A percentile compares a stretch with the other conserved stretches of the same genome.
These are phyloP conservation scores for Macroramphosus scolopax DNA, from an alignment of 2,797 vertebrate genomes.

Conservation along the genomic window DNA sequence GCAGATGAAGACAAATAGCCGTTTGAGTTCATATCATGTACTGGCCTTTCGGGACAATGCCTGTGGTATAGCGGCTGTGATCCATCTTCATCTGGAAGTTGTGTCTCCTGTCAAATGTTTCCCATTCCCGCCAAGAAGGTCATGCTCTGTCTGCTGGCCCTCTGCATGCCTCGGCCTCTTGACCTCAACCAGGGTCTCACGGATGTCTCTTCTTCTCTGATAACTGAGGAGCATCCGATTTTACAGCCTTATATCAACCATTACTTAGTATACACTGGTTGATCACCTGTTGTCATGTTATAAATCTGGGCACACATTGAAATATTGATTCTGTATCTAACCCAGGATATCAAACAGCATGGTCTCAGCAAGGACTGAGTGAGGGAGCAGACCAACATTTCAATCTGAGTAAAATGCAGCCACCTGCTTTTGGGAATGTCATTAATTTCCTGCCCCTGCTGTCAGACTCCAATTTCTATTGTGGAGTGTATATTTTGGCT, in stretches of 20 bases:
- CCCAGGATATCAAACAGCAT: neutral
- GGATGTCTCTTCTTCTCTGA: conserved; percentile 7
- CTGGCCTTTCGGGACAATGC: conserved; percentile 34
- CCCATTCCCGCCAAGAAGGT: conserved; percentile 36
- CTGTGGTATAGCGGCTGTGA: conserved; percentile 36
- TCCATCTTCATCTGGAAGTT: conserved; percentile 47
- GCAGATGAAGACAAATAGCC: conserved; percentile 31
- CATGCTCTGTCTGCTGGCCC: conserved; percentile 28
- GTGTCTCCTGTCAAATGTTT: conserved; percentile 40
- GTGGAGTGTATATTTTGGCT: conserved; percentile 56
- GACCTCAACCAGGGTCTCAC: conserved; percentile 26
- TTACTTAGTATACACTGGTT: too few species aligned
- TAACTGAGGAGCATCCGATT: neutral
- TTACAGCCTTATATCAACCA: too few species aligned
- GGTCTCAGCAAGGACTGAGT: neutral
- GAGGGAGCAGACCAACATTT: conserved; percentile 21
- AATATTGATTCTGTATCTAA: neutral
- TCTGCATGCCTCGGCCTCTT: conserved; percentile 17
- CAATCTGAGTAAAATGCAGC: conserved; percentile 22
- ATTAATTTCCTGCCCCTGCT: conserved; percentile 56
- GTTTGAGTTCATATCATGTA: conserved; percentile 12
- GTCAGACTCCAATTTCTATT: conserved; percentile 41
- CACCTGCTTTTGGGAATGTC: conserved; percentile 46
- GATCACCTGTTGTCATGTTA: too few species aligned
- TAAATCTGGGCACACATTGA: neutral